phyloP scores from a whole-genome alignment of 2,797 vertebrate genomes.

The Lutjanus campechanus region DNA sequence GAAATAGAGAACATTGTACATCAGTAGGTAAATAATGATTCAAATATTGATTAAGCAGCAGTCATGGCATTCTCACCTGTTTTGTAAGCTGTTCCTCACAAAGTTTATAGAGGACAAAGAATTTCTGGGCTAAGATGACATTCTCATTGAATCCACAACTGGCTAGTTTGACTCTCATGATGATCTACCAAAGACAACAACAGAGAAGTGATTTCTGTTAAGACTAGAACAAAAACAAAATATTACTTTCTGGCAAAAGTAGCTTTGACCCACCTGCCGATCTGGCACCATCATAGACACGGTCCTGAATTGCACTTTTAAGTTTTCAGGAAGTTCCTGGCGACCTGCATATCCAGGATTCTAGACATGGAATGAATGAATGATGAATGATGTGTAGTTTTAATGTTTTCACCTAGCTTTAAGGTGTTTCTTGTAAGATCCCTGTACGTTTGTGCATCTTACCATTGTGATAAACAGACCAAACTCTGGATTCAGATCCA shows the following conservation, averaged over 20 bases:
- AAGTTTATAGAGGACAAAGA: slow-evolving; percentile 92
- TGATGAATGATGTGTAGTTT: no score
- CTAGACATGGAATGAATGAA: slow-evolving; percentile 29
- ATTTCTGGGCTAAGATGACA: slow-evolving; percentile 90
- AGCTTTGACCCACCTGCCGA: slow-evolving; percentile 69
- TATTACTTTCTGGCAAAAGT: neutral
- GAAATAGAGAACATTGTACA: neutral
- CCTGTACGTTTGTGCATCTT: slow-evolving; percentile 24
- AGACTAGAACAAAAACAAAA: neutral
- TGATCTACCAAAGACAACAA: slow-evolving; percentile 85
- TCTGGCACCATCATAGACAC: slow-evolving; percentile 98
- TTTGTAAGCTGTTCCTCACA: slow-evolving; percentile 96
- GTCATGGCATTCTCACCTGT: slow-evolving; percentile 83
- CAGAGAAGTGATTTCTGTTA: neutral
- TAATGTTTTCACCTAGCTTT: neutral
- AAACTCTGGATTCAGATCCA: slow-evolving; percentile 91
- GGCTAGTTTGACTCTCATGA: slow-evolving; percentile 94
- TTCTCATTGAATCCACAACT: slow-evolving; percentile 93
- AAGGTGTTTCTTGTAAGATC: slow-evolving; percentile 3
- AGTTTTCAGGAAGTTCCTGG: slow-evolving; percentile 94
- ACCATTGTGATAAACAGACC: slow-evolving; percentile 93
- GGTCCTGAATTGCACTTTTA: slow-evolving; percentile 94
- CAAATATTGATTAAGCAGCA: neutral
- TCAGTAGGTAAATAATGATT: neutral
- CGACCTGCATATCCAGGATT: slow-evolving; percentile 90